Evolutionary conservation across 2,113 vertebrate species (phyloP).

Genomic region (Hippocampus barbouri): DNA sequence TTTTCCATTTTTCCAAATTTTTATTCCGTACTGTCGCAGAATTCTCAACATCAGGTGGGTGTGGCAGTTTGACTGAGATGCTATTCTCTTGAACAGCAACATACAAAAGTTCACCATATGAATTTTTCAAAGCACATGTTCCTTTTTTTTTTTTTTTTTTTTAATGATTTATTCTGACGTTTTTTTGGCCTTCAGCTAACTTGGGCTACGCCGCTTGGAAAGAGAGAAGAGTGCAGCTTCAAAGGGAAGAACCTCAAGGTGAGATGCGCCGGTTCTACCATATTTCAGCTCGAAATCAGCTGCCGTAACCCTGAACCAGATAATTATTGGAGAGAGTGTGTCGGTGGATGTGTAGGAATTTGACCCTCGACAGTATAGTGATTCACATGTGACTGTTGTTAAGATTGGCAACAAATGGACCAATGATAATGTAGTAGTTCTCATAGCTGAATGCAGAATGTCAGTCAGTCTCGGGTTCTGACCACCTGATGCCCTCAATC

Average conservation of each 20-base stretch:
- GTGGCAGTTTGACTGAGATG: neutral
- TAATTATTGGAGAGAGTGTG: too few species aligned
- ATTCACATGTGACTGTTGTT: too few species aligned
- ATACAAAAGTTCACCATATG: neutral
- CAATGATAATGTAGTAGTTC: too few species aligned
- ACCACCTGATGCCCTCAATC: too few species aligned
- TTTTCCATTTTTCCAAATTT: neutral
- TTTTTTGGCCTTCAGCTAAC: constrained; percentile 72
- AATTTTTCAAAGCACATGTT: neutral
- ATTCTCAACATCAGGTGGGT: neutral
- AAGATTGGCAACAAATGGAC: too few species aligned
- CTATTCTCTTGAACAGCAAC: neutral
- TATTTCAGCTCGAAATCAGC: too few species aligned
- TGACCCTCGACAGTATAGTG: too few species aligned
- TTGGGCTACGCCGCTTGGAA: constrained; percentile 83
- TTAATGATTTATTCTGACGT: neutral
- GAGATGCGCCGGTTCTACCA: constrained; percentile 43
- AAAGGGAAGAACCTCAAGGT: constrained; percentile 94
- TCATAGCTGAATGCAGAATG: too few species aligned
- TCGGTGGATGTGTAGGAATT: too few species aligned
- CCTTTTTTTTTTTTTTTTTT: neutral
- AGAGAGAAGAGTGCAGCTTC: constrained; percentile 90
- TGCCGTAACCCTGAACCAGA: too few species aligned
- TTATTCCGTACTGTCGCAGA: neutral
- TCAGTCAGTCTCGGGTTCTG: too few species aligned